phyloP scores from a whole-genome alignment of 2,797 vertebrate genomes.

The Pseudochromis fuscus region DNA sequence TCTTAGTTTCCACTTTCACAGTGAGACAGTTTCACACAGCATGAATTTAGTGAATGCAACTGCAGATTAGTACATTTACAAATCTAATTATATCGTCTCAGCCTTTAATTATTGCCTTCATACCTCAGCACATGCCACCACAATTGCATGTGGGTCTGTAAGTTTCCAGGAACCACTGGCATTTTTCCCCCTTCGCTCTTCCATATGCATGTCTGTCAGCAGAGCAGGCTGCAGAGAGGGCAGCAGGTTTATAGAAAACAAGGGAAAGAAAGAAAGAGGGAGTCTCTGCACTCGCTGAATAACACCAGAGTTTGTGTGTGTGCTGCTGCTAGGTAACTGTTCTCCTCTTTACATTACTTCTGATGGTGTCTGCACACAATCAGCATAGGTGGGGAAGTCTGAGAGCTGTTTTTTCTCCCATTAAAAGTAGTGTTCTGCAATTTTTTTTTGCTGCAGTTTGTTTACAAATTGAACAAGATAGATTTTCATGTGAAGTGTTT shows the following conservation, averaged over 20 bases:
- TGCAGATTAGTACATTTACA: conserved; percentile 62
- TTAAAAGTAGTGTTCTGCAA: conserved; percentile 16
- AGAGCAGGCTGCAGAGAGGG: conserved; percentile 36
- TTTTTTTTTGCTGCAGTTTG: conserved; percentile 18
- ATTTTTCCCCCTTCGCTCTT: conserved; percentile 47
- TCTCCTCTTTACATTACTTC: conserved; percentile 49
- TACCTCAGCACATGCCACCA: conserved; percentile 54
- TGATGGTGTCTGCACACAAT: conserved; percentile 49
- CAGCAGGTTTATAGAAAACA: conserved; percentile 45
- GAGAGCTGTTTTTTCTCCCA: conserved; percentile 13
- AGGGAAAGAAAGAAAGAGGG: conserved; percentile 14
- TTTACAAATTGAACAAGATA: not conserved
- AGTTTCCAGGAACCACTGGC: conserved; percentile 66
- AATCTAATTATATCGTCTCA: conserved; percentile 68
- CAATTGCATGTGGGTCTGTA: conserved; percentile 65
- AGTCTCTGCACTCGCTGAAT: conserved; percentile 34
- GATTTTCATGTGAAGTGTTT: conserved; percentile 12
- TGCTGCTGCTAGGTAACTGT: conserved; percentile 71
- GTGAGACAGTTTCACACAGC: conserved; percentile 14
- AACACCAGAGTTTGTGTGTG: conserved; percentile 63
- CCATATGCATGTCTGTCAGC: conserved; percentile 59
- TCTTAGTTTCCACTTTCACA: conserved; percentile 31
- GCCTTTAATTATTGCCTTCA: conserved; percentile 68
- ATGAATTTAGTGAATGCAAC: conserved; percentile 29
- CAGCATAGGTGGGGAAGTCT: conserved; percentile 14